Evolutionary conservation across 2,797 vertebrate species (phyloP).

Genomic region (Rousettus madagascariensis): DNA sequence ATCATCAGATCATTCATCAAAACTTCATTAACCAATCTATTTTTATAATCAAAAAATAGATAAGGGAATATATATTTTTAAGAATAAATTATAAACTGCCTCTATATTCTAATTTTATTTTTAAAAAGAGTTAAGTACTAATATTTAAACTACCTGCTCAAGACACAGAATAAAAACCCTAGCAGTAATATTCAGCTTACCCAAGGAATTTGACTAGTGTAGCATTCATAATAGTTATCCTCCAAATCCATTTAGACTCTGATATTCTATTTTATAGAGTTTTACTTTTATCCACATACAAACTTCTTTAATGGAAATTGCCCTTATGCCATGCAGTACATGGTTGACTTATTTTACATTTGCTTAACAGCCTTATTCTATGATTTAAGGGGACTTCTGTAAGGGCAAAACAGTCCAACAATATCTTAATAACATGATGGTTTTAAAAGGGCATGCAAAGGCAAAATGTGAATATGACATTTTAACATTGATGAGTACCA

Average conservation of each 20-base stretch:
- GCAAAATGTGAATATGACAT: constrained; percentile 59
- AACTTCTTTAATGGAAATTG: constrained; percentile 75
- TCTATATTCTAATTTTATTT: neutral
- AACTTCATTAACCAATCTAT: constrained; percentile 32
- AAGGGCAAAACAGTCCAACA: constrained; percentile 71
- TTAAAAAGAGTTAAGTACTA: neutral
- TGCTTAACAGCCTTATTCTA: constrained; percentile 71
- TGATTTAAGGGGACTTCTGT: constrained; percentile 65
- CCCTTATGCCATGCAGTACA: constrained; percentile 15
- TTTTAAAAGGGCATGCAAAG: constrained; percentile 62
- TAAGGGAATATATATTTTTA: neutral
- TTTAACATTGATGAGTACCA: constrained; percentile 70
- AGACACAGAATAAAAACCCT: neutral
- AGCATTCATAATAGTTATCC: constrained; percentile 14
- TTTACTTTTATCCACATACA: constrained; percentile 72
- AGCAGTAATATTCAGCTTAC: constrained; percentile 17
- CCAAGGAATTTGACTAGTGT: neutral
- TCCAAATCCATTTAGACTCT: constrained; percentile 43
- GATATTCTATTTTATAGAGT: constrained; percentile 61
- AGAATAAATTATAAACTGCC: neutral
- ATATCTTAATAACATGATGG: constrained; percentile 49
- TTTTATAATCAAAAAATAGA: constrained; percentile 7
- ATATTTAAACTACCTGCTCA: constrained; percentile 41
- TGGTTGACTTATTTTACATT: constrained; percentile 78
- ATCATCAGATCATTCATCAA: neutral